Evolutionary conservation across 2,888 invertebrate genomes (phyloP).

Genomic region (Muscina levida): DNA sequence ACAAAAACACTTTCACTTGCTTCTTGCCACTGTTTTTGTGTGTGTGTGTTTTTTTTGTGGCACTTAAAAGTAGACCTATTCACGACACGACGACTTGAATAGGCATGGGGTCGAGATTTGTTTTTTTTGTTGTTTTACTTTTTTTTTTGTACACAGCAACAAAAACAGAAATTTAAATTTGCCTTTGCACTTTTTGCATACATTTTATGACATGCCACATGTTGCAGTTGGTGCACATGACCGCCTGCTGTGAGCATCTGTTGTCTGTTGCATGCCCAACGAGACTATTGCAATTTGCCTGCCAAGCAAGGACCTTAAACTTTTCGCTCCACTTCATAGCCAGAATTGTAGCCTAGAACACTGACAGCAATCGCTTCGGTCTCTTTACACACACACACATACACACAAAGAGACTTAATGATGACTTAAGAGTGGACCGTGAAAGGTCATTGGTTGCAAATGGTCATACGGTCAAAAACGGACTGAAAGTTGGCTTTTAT

Average conservation of each 20-base stretch:
- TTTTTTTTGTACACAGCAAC: not conserved
- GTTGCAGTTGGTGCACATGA: conserved; percentile 16
- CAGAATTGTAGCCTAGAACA: too few species aligned
- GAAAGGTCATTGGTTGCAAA: conserved; percentile 26
- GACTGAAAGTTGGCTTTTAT: too few species aligned
- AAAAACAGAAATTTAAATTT: conserved; percentile 5
- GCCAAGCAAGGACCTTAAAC: too few species aligned
- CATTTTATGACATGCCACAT: conserved; percentile 1
- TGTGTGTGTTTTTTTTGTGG: conserved; percentile 13
- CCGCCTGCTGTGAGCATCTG: not conserved
- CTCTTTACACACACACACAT: not conserved
- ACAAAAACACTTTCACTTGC: conserved; percentile 13
- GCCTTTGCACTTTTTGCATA: conserved; percentile 13
- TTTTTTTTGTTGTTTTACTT: not conserved
- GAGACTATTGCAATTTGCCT: too few species aligned
- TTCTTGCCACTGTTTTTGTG: conserved; percentile 5
- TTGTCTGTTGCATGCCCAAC: not conserved
- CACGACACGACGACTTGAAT: not conserved
- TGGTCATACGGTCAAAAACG: not conserved
- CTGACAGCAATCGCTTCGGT: too few species aligned
- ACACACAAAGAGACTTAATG: conserved; percentile 1
- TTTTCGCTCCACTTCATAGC: too few species aligned
- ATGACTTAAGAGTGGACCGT: not conserved
- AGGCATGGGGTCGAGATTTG: not conserved
- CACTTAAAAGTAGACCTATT: conserved; percentile 26